Percentiles rank a stretch among this genome's conserved stretches.
These are phyloP conservation scores for Rhadinocentrus ornatus DNA, from an alignment of 2,797 vertebrate species.

Conservation along the genomic window DNA sequence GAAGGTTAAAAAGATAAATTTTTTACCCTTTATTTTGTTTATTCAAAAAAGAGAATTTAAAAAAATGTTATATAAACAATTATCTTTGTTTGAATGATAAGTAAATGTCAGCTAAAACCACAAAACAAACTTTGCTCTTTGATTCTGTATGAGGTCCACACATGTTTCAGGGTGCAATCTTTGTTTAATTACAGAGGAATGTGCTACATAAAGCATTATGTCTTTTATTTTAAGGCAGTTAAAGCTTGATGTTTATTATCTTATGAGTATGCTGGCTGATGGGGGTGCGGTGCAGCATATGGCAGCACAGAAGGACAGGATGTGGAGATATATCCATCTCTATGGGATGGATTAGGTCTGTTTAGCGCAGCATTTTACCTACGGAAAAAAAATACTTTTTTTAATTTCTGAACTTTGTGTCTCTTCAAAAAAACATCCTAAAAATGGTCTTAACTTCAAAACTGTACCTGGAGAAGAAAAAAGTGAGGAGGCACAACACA, in stretches of 20 bases:
- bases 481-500: not conserved
- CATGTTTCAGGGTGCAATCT: conserved; percentile 36
- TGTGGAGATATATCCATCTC: conserved; percentile 40
- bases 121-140: conserved; percentile 31
- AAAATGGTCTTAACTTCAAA: not conserved
- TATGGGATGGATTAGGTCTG: conserved; percentile 31
- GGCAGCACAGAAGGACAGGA: conserved; percentile 42
- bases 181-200: conserved; percentile 48
- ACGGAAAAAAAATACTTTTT: conserved; percentile 5
- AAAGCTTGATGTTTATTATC: conserved; percentile 37
- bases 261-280: conserved; percentile 22
- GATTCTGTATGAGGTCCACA: conserved; percentile 26
- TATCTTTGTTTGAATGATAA: not conserved
- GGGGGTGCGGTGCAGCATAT: conserved; percentile 44
- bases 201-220: conserved; percentile 32
- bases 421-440: not conserved
- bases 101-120: conserved; percentile 22
- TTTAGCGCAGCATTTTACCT: conserved; percentile 11
- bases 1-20: not conserved
- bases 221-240: conserved; percentile 25
- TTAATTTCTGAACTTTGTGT: not conserved
- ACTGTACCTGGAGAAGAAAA: not conserved
- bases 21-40: not conserved
- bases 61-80: not conserved
- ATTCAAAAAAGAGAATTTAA: not conserved